These are phyloP conservation scores for Elysia crispata DNA, from an alignment of 2,888 invertebrate genomes.

Conservation along the genomic window DNA sequence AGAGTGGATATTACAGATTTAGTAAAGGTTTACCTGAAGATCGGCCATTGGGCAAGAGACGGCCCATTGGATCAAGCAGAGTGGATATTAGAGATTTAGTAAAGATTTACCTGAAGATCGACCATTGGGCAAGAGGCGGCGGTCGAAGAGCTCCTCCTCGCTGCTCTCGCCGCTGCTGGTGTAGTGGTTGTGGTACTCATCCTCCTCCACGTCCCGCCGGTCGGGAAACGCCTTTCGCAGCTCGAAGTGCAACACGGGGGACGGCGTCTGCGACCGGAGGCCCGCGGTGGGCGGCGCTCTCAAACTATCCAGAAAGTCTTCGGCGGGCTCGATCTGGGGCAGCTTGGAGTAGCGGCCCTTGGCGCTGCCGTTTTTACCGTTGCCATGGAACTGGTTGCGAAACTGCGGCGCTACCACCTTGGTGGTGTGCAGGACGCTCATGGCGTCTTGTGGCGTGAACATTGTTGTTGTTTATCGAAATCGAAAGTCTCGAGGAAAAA, in stretches of 20 bases:
- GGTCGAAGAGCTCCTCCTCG: constrained; percentile 36
- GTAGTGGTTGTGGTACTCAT: not conserved
- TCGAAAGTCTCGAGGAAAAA: too few relatives aligned
- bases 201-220: constrained; percentile 15
- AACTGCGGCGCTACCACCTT: constrained; percentile 26
- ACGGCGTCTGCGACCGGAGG: too few relatives aligned
- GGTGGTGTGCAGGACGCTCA: constrained; percentile 10
- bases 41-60: too few relatives aligned
- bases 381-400: too few relatives aligned
- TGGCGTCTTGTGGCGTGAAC: constrained; percentile 24
- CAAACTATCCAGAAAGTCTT: too few relatives aligned
- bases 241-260: constrained; percentile 6
- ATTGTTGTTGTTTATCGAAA: not conserved
- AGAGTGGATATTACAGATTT: too few relatives aligned
- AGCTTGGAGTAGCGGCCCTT: constrained; percentile 36
- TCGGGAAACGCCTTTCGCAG: not conserved
- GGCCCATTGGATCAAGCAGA: too few relatives aligned
- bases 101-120: constrained; percentile 26
- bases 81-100: too few relatives aligned
- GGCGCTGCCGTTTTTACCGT: not conserved
- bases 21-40: too few relatives aligned
- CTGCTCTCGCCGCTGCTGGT: not conserved
- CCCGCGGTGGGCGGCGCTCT: too few relatives aligned
- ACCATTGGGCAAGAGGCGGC: not conserved
- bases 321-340: constrained; percentile 26